phyloP scores from a whole-genome alignment of 2,888 invertebrate species.

The Cephus spinipes region DNA sequence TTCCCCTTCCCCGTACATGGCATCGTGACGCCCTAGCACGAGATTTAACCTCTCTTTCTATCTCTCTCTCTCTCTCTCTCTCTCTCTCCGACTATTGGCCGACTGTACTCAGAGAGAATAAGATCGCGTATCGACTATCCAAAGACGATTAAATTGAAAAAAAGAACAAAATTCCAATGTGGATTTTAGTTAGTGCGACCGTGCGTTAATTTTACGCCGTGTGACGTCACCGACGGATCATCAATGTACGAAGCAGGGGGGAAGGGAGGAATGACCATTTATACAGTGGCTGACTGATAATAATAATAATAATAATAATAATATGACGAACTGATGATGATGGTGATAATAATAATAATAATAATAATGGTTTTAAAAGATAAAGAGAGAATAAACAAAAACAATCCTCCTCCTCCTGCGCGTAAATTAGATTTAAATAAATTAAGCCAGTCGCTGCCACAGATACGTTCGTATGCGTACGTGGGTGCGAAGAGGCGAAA shows the following conservation, averaged over 20 bases:
- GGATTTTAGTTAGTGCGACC: not conserved
- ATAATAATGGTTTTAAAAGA: conserved; percentile 13
- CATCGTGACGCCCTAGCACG: not conserved
- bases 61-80: no score
- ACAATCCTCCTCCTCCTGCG: not conserved
- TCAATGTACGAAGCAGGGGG: not conserved
- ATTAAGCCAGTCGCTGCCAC: conserved; percentile 57
- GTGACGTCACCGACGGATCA: not conserved
- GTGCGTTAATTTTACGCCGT: not conserved
- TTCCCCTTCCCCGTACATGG: not conserved
- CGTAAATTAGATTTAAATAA: conserved; percentile 52
- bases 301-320: not conserved
- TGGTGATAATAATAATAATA: not conserved
- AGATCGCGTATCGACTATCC: not conserved
- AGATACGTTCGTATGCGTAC: conserved; percentile 39
- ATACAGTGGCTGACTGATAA: conserved; percentile 21
- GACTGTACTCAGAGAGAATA: not conserved
- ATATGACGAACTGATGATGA: no score
- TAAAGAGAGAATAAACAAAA: conserved; percentile 16
- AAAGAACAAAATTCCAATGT: not conserved
- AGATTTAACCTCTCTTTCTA: not conserved
- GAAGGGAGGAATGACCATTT: conserved; percentile 24
- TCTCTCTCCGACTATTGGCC: not conserved
- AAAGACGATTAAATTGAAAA: not conserved
- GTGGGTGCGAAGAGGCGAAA: conserved; percentile 42